A percentile compares a stretch with the other conserved stretches of the same genome.
Conservation (phyloP, 2,797 vertebrate species). For the Craterocephalus amniculus region DNA sequence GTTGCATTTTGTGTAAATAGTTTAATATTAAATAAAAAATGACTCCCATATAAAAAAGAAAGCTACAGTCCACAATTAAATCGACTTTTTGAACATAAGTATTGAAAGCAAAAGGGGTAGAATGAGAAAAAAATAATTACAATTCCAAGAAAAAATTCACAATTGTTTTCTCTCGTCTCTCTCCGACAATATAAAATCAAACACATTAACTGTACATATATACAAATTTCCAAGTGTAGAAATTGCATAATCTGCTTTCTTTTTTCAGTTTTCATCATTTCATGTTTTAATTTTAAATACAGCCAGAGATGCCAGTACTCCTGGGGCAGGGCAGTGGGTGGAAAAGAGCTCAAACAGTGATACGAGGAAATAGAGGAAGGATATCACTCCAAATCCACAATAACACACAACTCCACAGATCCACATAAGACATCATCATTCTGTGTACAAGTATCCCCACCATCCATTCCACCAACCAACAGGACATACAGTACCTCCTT, state of each 20-base stretch:
- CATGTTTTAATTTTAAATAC: conserved; percentile 72
- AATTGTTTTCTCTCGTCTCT: conserved; percentile 79
- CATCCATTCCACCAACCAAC: conserved; percentile 53
- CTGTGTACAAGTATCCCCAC: conserved; percentile 39
- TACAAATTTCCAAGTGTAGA: conserved; percentile 88
- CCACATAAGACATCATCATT: conserved; percentile 53
- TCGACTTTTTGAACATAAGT: conserved; percentile 78
- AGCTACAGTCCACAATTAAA: conserved; percentile 86
- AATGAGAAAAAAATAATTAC: conserved; percentile 84
- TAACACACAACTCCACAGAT: conserved; percentile 66
- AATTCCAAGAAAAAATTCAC: conserved; percentile 83
- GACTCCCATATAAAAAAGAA: conserved; percentile 87
- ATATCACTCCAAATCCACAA: conserved; percentile 70
- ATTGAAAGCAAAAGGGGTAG: conserved; percentile 81
- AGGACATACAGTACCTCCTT: conserved; percentile 52
- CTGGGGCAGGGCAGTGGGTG: conserved; percentile 74
- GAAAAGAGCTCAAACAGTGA: conserved; percentile 69
- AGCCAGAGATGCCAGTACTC: conserved; percentile 83
- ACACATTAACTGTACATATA: conserved; percentile 91
- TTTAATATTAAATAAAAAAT: conserved; percentile 87
- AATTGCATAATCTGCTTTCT: conserved; percentile 89
- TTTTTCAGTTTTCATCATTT: conserved; percentile 79
- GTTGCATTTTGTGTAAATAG: conserved; percentile 80
- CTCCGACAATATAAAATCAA: conserved; percentile 86
- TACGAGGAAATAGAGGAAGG: conserved; percentile 56